Evolutionary conservation across 2,888 invertebrate genomes (phyloP).

Genomic region (Limenitis camilla): DNA sequence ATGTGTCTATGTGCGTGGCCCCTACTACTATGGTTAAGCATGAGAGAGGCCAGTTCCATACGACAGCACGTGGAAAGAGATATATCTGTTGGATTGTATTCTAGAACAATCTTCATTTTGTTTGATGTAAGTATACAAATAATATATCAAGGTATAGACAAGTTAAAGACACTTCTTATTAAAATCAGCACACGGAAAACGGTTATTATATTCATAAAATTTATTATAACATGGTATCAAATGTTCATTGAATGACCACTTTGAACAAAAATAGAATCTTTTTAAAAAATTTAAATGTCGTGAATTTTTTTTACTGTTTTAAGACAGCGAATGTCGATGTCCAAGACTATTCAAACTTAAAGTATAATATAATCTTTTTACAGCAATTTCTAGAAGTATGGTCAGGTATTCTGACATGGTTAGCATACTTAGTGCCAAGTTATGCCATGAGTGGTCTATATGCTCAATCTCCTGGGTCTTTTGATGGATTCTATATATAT

Average conservation of each 20-base stretch:
- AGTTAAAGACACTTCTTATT: too few species aligned
- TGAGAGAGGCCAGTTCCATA: constrained; percentile 73
- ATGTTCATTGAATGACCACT: too few species aligned
- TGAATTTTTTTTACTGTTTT: too few species aligned
- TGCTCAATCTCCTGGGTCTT: constrained; percentile 77
- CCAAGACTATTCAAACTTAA: too few species aligned
- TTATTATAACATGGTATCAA: too few species aligned
- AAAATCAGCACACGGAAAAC: too few species aligned
- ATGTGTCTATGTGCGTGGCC: constrained; percentile 88
- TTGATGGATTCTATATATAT: constrained; percentile 82
- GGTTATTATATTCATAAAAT: too few species aligned
- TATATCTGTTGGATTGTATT: constrained; percentile 85
- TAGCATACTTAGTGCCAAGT: constrained; percentile 90
- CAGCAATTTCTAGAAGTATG: constrained; percentile 86
- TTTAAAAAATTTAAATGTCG: too few species aligned
- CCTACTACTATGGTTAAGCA: constrained; percentile 77
- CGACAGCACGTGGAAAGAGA: constrained; percentile 84
- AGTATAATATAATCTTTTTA: not conserved
- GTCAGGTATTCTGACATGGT: constrained; percentile 85
- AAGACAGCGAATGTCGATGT: too few species aligned
- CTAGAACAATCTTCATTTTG: constrained; percentile 83
- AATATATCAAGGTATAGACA: not conserved
- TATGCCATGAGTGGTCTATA: constrained; percentile 92
- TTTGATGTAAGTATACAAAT: constrained; percentile 78
- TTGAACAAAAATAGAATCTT: too few species aligned